Conservation (phyloP, 2,113 vertebrate genomes). For the Plotosus lineatus region DNA sequence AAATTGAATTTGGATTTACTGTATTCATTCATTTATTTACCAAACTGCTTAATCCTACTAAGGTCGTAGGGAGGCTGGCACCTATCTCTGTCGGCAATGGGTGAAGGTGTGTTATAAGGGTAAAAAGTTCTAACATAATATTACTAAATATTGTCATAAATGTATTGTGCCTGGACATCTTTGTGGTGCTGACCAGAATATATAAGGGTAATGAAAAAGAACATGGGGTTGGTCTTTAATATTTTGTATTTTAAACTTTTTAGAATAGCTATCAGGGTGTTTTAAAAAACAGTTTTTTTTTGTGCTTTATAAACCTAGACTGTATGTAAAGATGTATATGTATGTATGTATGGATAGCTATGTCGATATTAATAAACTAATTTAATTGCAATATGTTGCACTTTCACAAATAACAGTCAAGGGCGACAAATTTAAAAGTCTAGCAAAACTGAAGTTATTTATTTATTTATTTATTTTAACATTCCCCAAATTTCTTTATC, state of each 20-base stretch:
- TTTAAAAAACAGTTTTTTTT: background rate
- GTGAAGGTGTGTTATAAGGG: too few relatives aligned
- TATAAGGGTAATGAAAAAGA: background rate
- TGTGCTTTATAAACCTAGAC: background rate
- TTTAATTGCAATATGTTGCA: background rate
- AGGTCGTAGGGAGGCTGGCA: too few relatives aligned
- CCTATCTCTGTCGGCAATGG: too few relatives aligned
- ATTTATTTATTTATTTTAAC: too few relatives aligned
- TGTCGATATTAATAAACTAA: background rate
- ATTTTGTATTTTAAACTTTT: background rate
- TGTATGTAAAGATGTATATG: too few relatives aligned
- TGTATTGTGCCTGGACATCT: background rate
- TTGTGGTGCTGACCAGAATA: background rate
- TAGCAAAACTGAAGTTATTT: background rate
- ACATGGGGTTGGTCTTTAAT: background rate
- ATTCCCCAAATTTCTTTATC: background rate
- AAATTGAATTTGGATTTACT: background rate
- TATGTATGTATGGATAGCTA: too few relatives aligned
- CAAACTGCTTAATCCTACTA: too few relatives aligned
- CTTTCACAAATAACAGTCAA: background rate
- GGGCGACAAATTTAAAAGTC: constrained; percentile 4
- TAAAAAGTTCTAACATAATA: too few relatives aligned
- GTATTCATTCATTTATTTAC: too few relatives aligned
- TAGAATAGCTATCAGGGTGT: background rate
- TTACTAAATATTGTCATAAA: background rate